phyloP scores from a whole-genome alignment of 2,888 invertebrate genomes.

The Stenodema calcarata region DNA sequence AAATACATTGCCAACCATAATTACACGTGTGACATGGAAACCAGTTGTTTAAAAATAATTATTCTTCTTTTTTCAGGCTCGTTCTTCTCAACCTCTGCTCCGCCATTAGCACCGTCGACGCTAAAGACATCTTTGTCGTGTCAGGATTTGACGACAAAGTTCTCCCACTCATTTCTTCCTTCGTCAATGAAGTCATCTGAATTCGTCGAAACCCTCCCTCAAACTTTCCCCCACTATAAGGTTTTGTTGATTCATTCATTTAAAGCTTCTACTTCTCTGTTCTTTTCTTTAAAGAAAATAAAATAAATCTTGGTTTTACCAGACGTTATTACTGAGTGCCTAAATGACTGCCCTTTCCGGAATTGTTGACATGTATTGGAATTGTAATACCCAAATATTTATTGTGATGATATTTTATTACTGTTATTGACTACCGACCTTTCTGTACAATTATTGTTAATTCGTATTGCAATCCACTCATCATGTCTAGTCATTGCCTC shows the following conservation, averaged over 20 bases:
- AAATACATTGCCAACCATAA: too few relatives aligned
- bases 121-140: slow-evolving; percentile 19
- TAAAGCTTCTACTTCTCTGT: neutral
- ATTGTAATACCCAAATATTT: neutral
- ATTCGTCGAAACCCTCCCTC: neutral
- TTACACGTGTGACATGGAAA: too few relatives aligned
- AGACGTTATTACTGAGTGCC: neutral
- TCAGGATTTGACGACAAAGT: slow-evolving; percentile 47
- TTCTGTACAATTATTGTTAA: too few relatives aligned
- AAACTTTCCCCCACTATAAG: too few relatives aligned
- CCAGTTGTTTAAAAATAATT: neutral
- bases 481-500: too few relatives aligned
- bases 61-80: neutral
- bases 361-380: neutral
- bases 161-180: slow-evolving; percentile 6
- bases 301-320: neutral
- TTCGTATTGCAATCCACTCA: too few relatives aligned
- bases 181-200: slow-evolving; percentile 42
- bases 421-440: too few relatives aligned
- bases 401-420: neutral
- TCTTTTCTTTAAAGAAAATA: too few relatives aligned
- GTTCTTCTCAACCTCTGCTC: slow-evolving; percentile 18
- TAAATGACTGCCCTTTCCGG: neutral
- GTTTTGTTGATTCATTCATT: neutral
- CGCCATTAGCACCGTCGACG: slow-evolving; percentile 14